A percentile compares a stretch with the other conserved stretches of the same genome.
phyloP scores from a whole-genome alignment of 2,113 vertebrate genomes.

The Poecile atricapillus region DNA sequence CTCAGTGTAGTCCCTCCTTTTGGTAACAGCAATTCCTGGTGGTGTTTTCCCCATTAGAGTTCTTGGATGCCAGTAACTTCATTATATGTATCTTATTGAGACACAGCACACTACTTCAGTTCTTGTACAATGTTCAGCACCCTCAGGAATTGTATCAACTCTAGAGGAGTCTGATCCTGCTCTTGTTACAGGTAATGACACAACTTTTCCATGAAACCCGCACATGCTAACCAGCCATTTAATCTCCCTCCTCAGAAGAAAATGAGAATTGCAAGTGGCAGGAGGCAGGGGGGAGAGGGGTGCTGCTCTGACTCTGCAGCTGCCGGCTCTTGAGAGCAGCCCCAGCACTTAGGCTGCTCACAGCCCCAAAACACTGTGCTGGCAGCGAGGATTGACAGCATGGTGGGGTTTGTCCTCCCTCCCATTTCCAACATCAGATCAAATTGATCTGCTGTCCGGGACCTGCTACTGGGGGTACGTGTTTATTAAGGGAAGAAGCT shows the following conservation, averaged over 20 bases:
- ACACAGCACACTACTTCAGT: not conserved
- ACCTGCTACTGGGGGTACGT: not conserved
- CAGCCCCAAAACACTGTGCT: not conserved
- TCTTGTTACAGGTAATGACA: not conserved
- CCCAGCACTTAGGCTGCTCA: not conserved
- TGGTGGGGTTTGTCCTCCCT: not conserved
- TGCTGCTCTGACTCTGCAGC: not conserved
- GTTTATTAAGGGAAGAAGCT: not conserved
- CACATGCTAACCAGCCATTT: not conserved
- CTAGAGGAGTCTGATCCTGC: not conserved
- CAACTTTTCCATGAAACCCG: not conserved
- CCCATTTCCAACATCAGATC: not conserved
- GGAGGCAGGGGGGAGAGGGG: not conserved
- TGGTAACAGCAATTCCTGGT: not conserved
- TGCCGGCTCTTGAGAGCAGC: not conserved
- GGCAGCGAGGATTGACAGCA: fast-evolving
- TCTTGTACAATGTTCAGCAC: not conserved
- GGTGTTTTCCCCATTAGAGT: not conserved
- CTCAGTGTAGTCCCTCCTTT: not conserved
- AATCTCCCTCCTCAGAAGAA: not conserved
- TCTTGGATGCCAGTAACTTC: not conserved
- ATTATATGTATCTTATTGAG: not conserved
- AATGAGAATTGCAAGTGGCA: not conserved
- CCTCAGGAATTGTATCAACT: not conserved
- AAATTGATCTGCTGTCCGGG: not conserved